Evolutionary conservation across 2,797 vertebrate genomes (phyloP).

Genomic region (Cheirogaleus major): DNA sequence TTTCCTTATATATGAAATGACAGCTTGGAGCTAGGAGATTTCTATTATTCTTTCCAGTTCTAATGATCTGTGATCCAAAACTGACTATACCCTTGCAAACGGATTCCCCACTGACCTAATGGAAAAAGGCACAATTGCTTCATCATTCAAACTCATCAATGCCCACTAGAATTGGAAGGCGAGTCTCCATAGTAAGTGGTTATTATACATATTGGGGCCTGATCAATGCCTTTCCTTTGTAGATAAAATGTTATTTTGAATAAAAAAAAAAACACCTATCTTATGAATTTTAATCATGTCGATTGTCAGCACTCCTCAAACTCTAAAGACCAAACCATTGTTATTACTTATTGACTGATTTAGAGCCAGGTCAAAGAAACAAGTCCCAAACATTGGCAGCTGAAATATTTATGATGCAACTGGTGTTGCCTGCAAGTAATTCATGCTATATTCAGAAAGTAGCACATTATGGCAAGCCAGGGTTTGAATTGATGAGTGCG

Average conservation of each 20-base stretch:
- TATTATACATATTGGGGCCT: not conserved
- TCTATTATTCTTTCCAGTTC: conserved; percentile 36
- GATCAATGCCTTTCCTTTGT: conserved; percentile 59
- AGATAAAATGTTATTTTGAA: conserved; percentile 67
- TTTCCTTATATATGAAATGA: conserved; percentile 39
- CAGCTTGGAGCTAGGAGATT: not conserved
- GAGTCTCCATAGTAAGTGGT: not conserved
- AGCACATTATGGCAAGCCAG: conserved; percentile 47
- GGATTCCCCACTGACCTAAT: conserved; percentile 41
- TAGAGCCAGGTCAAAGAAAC: conserved; percentile 67
- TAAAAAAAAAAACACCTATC: conserved; percentile 39
- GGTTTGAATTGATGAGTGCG: conserved; percentile 66
- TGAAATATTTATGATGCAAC: conserved; percentile 73
- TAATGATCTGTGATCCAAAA: conserved; percentile 67
- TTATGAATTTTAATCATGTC: conserved; percentile 69
- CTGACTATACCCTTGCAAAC: conserved; percentile 49
- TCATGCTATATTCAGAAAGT: conserved; percentile 31
- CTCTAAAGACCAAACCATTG: conserved; percentile 65
- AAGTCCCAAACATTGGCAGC: conserved; percentile 45
- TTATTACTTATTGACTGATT: conserved; percentile 68
- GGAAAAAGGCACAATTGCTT: conserved; percentile 54
- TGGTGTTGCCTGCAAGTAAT: conserved; percentile 50
- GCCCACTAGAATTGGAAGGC: conserved; percentile 45
- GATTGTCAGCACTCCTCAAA: conserved; percentile 43
- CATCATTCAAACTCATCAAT: not conserved